Percentiles rank a stretch among this genome's conserved stretches.
Evolutionary conservation across 2,888 invertebrate species (phyloP).

Genomic region (Oegoconia quadripuncta): DNA sequence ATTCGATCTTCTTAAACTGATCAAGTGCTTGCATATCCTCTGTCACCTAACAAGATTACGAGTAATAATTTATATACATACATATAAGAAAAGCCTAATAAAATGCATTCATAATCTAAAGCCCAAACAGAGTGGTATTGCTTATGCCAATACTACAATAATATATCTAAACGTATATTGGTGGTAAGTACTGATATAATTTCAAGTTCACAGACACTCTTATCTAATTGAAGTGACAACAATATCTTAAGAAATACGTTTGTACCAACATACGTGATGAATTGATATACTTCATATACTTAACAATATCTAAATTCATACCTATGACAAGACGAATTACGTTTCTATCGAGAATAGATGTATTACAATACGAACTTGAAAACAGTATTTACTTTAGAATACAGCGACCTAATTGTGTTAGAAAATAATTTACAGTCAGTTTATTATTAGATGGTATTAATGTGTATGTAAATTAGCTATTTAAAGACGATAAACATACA

Average conservation of each 20-base stretch:
- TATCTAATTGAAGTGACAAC: conserved; percentile 1
- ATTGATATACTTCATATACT: conserved; percentile 3
- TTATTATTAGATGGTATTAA: background rate
- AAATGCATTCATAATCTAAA: no score
- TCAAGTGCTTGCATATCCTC: no score
- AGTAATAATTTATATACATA: no score
- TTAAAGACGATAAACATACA: background rate
- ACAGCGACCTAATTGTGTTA: background rate
- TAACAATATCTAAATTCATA: background rate
- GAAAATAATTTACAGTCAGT: background rate
- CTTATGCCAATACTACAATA: background rate
- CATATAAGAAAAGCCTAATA: no score
- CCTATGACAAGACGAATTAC: no score
- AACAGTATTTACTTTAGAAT: background rate
- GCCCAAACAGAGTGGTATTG: background rate
- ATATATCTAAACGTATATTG: no score
- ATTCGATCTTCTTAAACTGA: no score
- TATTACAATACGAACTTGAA: background rate
- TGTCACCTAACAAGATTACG: no score
- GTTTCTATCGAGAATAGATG: background rate
- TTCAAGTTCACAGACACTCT: conserved; percentile 36
- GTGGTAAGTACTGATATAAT: conserved; percentile 3
- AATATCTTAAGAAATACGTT: conserved; percentile 3
- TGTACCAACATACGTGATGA: conserved; percentile 6
- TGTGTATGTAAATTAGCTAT: no score